phyloP scores from a whole-genome alignment of 1,140 invertebrate genomes.

The Micrasema minimum region DNA sequence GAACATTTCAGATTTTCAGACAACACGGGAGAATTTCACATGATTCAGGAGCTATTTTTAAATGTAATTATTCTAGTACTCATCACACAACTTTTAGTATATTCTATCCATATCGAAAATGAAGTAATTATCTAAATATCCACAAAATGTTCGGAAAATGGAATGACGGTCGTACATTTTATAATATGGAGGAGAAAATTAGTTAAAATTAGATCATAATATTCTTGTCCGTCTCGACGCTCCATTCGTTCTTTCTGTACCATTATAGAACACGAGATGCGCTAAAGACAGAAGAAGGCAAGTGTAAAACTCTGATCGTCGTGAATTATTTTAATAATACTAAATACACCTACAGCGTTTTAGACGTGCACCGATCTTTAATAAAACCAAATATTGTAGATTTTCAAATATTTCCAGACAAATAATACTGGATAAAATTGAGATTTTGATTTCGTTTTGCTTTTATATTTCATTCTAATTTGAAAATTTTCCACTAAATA shows the following conservation, averaged over 20 bases:
- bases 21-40: slow-evolving; percentile 21
- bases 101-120: background rate
- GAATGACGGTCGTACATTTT: slow-evolving; percentile 26
- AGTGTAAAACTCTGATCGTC: no score
- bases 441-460: no score
- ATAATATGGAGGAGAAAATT: slow-evolving; percentile 40
- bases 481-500: no score
- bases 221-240: slow-evolving; percentile 35
- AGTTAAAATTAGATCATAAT: slow-evolving; percentile 43
- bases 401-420: no score
- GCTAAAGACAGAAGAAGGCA: no score
- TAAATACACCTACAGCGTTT: no score
- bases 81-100: background rate
- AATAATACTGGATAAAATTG: no score
- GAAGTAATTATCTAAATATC: background rate
- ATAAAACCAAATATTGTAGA: no score
- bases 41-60: slow-evolving; percentile 28
- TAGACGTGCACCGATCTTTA: no score
- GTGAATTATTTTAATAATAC: no score
- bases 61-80: slow-evolving; percentile 1
- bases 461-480: no score
- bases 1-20: background rate
- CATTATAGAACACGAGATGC: slow-evolving; percentile 38
- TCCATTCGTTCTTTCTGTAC: slow-evolving; percentile 33
- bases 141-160: slow-evolving; percentile 12